Evolutionary conservation across 2,888 invertebrate species (phyloP), one percentile per base, ranked within the genome.

Genomic region (Ennomos erosarius): DNA sequence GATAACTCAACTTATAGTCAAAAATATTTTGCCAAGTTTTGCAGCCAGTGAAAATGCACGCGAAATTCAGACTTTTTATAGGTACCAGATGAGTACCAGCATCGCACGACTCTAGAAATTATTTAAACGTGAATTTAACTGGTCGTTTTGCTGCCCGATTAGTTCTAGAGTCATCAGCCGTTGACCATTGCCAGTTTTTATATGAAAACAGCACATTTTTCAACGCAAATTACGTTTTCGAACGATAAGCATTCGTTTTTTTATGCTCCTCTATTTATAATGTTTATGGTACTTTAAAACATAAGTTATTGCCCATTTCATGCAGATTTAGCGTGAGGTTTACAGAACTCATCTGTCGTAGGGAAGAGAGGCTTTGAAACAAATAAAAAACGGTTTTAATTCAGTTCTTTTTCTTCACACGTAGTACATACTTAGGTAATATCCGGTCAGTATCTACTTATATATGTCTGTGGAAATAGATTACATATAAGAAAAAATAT

Each of bases 81-180:
- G n/a, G n/a, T n/a, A n/a, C n/a, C n/a, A n/a, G n/a, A n/a, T n/a
- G n/a, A n/a, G n/a, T n/a, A 26, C 8, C 12, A 47, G 6, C 44
- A 55, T 38, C 45, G 43, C 44, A 48, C 48, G 38, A 11, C 39
- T 40, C 8, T 42, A 36, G 12, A 12, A 10, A 53, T 48, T 8
- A 45, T 37, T 45, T 37, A 45, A 35, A 43, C 53, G 59, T 45
- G 43, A 34, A 35, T 68, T 65, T 57, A 50, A 56, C 48, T 67
- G 62, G 69, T 64, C 55, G 70, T 70, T 74, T 75, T 69, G 52
- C 38, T 50, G 81, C 47, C 83, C 85, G 85, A 85, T 86, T 86
- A 79, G 85, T 85, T 84, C 80, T 79, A 76, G 80, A 80, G 84
- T 83, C 80, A 76, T 73, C 71, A 75, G 65, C 71, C 78, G 66